Conservation (phyloP, 2,888 invertebrate genomes). For the Lysandra bellargus region DNA sequence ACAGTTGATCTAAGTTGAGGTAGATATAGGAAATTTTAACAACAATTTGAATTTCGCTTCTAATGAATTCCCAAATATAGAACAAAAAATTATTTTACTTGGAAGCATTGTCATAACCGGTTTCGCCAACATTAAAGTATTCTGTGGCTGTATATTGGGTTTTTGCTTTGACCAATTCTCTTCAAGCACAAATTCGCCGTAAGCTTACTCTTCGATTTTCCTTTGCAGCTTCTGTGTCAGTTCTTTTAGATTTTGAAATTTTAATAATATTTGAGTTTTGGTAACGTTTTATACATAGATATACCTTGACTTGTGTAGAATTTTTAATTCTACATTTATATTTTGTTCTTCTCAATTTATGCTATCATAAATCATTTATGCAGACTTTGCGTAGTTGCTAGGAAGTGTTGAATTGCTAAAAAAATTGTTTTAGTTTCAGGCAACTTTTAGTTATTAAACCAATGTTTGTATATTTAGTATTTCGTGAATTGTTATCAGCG, state of each 20-base stretch:
- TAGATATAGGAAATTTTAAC: not conserved
- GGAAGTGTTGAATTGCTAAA: not conserved
- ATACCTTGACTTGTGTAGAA: not conserved
- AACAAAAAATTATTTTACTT: not conserved
- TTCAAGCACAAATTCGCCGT: conserved; percentile 34
- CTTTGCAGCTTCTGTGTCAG: not conserved
- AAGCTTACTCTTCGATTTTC: not conserved
- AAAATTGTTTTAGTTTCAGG: not conserved
- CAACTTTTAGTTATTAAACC: not conserved
- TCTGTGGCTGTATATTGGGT: conserved; percentile 62
- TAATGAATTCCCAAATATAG: not conserved
- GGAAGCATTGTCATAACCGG: conserved; percentile 41
- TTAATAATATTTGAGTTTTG: not conserved
- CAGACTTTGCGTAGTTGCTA: not conserved
- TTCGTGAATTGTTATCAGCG: not conserved
- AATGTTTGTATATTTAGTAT: not conserved
- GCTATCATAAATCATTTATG: not conserved
- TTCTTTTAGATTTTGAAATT: not conserved
- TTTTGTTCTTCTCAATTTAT: not conserved
- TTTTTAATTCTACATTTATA: not conserved
- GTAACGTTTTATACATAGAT: not conserved
- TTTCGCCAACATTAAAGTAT: conserved; percentile 61
- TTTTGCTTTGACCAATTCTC: conserved; percentile 56
- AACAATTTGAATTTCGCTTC: not conserved
- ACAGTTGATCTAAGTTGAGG: not conserved